A percentile compares a stretch with the other conserved stretches of the same genome.
Evolutionary conservation across 2,888 invertebrate species (phyloP).

Genomic region (Diarsia brunnea): DNA sequence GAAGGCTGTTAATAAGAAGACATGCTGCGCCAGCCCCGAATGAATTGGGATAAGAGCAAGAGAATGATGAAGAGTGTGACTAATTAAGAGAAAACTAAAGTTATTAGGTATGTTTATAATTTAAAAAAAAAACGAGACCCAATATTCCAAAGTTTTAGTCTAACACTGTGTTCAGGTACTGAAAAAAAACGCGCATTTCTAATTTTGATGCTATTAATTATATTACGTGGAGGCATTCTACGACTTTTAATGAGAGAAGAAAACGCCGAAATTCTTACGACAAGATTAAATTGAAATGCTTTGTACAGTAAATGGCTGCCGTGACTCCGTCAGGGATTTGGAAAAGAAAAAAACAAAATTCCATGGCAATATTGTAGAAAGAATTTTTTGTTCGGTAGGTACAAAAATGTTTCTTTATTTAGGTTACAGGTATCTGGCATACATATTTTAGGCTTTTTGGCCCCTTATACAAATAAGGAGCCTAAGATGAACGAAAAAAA

Average conservation of each 20-base stretch:
- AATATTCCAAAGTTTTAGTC: background rate
- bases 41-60: too few relatives aligned
- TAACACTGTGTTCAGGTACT: background rate
- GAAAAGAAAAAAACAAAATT: slow-evolving; percentile 47
- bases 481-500: background rate
- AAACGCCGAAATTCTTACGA: slow-evolving; percentile 50
- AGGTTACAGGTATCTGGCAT: background rate
- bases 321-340: slow-evolving; percentile 39
- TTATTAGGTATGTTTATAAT: too few relatives aligned
- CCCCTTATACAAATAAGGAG: background rate
- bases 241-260: slow-evolving; percentile 60
- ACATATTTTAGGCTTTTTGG: background rate
- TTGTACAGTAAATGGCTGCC: slow-evolving; percentile 48
- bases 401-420: slow-evolving; percentile 6
- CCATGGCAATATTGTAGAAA: slow-evolving; percentile 16
- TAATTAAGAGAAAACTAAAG: too few relatives aligned
- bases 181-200: slow-evolving; percentile 22
- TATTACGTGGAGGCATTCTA: slow-evolving; percentile 55
- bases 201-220: slow-evolving; percentile 49
- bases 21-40: too few relatives aligned
- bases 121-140: too few relatives aligned
- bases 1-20: too few relatives aligned
- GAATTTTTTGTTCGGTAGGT: slow-evolving; percentile 11
- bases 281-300: slow-evolving; percentile 55
- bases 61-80: too few relatives aligned